Evolutionary conservation across 2,888 invertebrate species (phyloP).

Genomic region (Marasmarcha lunaedactyla): DNA sequence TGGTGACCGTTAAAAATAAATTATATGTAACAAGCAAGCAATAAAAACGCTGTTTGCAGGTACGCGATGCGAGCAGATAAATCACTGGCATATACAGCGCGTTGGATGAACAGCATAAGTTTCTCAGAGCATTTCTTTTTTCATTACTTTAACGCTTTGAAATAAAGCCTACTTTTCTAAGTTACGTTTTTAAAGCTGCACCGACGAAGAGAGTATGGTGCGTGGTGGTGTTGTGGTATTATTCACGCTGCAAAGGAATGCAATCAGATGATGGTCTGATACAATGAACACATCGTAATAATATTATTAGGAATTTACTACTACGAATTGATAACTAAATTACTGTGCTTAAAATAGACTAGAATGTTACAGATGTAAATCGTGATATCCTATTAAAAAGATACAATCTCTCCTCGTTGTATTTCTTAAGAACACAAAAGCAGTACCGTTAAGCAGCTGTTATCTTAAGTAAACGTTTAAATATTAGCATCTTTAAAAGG

Average conservation of each 20-base stretch:
- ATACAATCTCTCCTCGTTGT: too few relatives aligned
- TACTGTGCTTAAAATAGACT: too few relatives aligned
- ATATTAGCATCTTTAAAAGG: conserved; percentile 40
- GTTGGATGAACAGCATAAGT: background rate
- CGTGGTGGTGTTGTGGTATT: background rate
- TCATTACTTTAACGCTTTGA: too few relatives aligned
- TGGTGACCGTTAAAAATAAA: conserved; percentile 67
- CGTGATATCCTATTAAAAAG: too few relatives aligned
- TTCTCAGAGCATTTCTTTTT: too few relatives aligned
- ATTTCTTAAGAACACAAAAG: conserved; percentile 9
- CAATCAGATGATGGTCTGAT: background rate
- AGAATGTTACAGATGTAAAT: too few relatives aligned
- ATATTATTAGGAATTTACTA: background rate
- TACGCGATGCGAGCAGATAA: conserved; percentile 62
- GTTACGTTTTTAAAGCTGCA: too few relatives aligned
- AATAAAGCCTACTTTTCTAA: too few relatives aligned
- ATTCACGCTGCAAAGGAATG: background rate
- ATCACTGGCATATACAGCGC: conserved; percentile 35
- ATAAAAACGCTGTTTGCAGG: conserved; percentile 65
- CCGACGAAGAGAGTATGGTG: background rate
- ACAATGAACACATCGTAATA: background rate
- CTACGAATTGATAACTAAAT: background rate
- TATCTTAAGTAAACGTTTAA: conserved; percentile 27
- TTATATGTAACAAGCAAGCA: conserved; percentile 68
- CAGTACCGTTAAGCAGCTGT: conserved; percentile 34